Conservation (phyloP, 2,888 invertebrate species). For the Limnephilus rhombicus region DNA sequence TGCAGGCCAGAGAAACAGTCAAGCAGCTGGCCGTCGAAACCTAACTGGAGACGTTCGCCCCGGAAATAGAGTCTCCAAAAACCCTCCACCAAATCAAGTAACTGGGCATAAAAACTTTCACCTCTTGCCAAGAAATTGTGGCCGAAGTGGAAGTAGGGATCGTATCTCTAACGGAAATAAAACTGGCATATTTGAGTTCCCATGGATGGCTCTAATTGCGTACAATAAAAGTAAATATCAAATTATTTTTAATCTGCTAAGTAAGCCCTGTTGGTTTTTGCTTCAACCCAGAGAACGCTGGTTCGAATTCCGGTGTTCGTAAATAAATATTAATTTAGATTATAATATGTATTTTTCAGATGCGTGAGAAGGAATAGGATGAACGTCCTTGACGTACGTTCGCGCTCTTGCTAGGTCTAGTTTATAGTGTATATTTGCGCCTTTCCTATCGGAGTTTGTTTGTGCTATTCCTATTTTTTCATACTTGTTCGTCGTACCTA, state of each 20-base stretch:
- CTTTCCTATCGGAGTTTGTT: too few relatives aligned
- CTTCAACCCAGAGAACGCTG: not conserved
- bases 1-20: not conserved
- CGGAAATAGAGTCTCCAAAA: not conserved
- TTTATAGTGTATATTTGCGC: too few relatives aligned
- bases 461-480: too few relatives aligned
- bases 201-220: constrained; percentile 86
- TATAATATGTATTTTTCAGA: too few relatives aligned
- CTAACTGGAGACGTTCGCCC: not conserved
- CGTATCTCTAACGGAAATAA: constrained; percentile 81
- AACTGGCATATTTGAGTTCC: constrained; percentile 81
- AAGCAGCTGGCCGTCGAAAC: not conserved
- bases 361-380: too few relatives aligned
- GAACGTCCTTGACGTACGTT: too few relatives aligned
- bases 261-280: not conserved
- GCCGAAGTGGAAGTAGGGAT: constrained; percentile 73
- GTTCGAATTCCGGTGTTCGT: not conserved
- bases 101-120: constrained; percentile 68
- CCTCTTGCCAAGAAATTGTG: constrained; percentile 77
- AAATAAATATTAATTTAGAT: too few relatives aligned
- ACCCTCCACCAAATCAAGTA: not conserved
- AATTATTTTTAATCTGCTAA: not conserved
- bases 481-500: too few relatives aligned
- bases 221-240: constrained; percentile 74
- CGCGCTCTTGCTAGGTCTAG: too few relatives aligned